Base-by-base conservation (phyloP, 2,113 vertebrate species). In the Fregetta grallaria region DNA sequence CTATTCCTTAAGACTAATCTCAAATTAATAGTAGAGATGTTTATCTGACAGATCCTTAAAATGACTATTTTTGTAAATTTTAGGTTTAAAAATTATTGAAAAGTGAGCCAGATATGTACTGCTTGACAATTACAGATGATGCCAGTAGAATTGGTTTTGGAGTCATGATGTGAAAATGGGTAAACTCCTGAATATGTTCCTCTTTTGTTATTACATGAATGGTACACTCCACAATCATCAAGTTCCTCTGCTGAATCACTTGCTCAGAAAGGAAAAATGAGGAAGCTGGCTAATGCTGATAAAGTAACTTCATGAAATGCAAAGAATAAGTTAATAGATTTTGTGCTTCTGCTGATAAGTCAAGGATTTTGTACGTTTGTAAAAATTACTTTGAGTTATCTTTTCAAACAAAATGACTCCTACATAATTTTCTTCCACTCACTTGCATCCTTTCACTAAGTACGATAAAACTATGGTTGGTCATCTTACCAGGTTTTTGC, bases 71-170 rank as follows among this genome's bases (percentile, higher is more conserved):
- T 66, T 49, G 52, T 87, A 47, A 72, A 86, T 70, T 78, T 77
- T 75, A 98, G 96, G 93, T 98, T 82, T 91, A 89, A 83, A 98
- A 97, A 63, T 91, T 90, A 80, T 58, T 97, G 81, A 95, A 91
- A 97, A 97, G 98, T 50, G 70, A 98, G 56, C 80, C 96, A 71
- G 94, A 95, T 68, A 92, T 97, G 11, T 98, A 97, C 72, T 98
- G 97, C 65, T 67, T 97, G 32, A 97, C 95, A 49, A 65, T 98
- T 70, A 97, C 88, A 34, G 91, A 89, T n/a, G 32, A 86, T 20
- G 96, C 95, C 56, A 95, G 70, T 81, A 96, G 94, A 92, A 94
- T 86, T 19, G 93, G 52, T 32, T 98, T 98, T 86, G 96, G 94
- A 55, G 93, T 97, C 50, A 49, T 67, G 56, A 88, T 95, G 66